phyloP scores from a whole-genome alignment of 2,113 vertebrate species.

The crab-eating macaque (Macaca fascicularis) region DNA sequence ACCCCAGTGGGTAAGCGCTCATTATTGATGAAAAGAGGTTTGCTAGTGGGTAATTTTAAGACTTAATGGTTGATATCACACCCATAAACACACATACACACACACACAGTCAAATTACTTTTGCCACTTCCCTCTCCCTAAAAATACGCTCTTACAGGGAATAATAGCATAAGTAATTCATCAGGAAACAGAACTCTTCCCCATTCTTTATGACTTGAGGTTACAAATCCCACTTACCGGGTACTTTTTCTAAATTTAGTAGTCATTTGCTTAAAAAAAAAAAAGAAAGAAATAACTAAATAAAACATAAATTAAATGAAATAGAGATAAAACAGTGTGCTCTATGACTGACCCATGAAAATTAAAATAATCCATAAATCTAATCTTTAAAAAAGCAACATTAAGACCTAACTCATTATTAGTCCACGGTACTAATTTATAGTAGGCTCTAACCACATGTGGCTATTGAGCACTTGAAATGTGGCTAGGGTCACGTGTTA shows the following conservation, averaged over 20 bases:
- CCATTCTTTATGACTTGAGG: slow-evolving; percentile 44
- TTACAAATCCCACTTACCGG: slow-evolving; percentile 54
- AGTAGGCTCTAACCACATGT: neutral
- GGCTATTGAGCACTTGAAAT: neutral
- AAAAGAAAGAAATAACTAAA: slow-evolving; percentile 38
- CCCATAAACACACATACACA: neutral
- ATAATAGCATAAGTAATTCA: slow-evolving; percentile 28
- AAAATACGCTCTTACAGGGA: slow-evolving; percentile 12
- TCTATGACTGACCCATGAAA: slow-evolving; percentile 66
- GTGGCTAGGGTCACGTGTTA: neutral
- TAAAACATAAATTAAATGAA: slow-evolving; percentile 75
- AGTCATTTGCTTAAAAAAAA: neutral
- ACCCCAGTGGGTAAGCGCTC: slow-evolving; percentile 13
- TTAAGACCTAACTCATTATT: slow-evolving; percentile 14
- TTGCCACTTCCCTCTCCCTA: neutral
- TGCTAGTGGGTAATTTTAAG: neutral
- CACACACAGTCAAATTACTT: neutral
- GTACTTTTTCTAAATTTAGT: slow-evolving; percentile 66
- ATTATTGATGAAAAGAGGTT: slow-evolving; percentile 26
- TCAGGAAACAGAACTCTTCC: slow-evolving; percentile 51
- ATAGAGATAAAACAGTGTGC: slow-evolving; percentile 64
- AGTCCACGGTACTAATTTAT: neutral
- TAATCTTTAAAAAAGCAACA: slow-evolving; percentile 71
- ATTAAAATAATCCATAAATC: slow-evolving; percentile 73
- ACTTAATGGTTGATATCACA: neutral